Conservation (phyloP, 2,113 vertebrate genomes). For the Lasiurus borealis region DNA sequence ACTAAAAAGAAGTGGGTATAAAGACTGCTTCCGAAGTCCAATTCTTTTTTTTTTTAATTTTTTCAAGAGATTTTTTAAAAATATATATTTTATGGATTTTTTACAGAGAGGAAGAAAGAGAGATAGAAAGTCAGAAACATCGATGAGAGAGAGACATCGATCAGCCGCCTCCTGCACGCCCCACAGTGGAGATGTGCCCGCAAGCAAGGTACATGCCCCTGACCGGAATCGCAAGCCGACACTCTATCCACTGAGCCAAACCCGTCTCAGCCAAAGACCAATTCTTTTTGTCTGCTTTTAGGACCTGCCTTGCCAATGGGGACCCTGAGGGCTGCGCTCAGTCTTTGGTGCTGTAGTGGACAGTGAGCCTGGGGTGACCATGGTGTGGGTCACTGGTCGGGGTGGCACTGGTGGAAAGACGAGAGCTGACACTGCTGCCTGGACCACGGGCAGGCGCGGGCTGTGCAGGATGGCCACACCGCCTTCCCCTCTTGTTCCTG, state of each 20-base stretch:
- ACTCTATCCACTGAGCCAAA: too few species aligned
- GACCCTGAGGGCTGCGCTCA: not conserved
- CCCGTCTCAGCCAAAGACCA: too few species aligned
- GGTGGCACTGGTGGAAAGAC: not conserved
- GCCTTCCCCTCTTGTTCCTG: not conserved
- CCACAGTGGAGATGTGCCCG: too few species aligned
- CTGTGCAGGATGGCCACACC: not conserved
- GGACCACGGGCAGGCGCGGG: not conserved
- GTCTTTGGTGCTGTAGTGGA: fast-evolving
- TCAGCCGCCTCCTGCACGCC: too few species aligned
- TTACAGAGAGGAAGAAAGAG: too few species aligned
- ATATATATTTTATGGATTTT: too few species aligned
- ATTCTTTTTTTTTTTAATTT: too few species aligned
- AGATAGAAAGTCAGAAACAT: too few species aligned
- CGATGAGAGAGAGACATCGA: too few species aligned
- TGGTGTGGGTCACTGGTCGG: fast-evolving
- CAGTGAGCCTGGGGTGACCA: not conserved
- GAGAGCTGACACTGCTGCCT: not conserved
- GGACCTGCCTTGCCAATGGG: not conserved
- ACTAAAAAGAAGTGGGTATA: not conserved
- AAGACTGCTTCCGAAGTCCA: not conserved
- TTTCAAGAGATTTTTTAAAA: too few species aligned
- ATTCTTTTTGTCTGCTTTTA: not conserved
- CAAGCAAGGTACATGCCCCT: too few species aligned
- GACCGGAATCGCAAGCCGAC: too few species aligned